phyloP scores from a whole-genome alignment of 1,140 invertebrate genomes.

The Mesaphorura yosii region DNA sequence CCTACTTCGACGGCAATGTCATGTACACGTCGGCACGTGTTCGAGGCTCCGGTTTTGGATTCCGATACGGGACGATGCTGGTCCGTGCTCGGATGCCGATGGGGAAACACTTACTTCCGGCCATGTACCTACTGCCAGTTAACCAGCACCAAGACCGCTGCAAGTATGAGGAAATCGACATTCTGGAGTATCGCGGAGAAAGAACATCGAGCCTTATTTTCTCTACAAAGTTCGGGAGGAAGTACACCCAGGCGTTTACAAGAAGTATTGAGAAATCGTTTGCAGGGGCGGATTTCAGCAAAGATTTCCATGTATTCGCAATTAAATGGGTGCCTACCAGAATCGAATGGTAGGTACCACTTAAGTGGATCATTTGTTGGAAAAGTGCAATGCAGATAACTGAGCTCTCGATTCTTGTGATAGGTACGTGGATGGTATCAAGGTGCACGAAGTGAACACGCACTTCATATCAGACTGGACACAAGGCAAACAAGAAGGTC shows the following conservation, averaged over 20 bases:
- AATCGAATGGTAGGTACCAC: constrained; percentile 19
- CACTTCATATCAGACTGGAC: constrained; percentile 26
- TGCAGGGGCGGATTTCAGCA: constrained; percentile 10
- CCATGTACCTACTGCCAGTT: constrained; percentile 14
- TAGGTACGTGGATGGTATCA: constrained; percentile 13
- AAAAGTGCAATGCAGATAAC: background rate
- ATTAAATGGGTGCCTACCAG: constrained; percentile 18
- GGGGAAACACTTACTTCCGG: constrained; percentile 27
- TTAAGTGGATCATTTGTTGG: background rate
- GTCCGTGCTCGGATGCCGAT: constrained; percentile 16
- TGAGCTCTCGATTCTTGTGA: background rate
- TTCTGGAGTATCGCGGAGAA: constrained; percentile 17
- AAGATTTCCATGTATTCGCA: constrained; percentile 18
- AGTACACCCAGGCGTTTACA: constrained; percentile 2
- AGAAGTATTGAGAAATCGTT: constrained; percentile 2
- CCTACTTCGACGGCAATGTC: background rate
- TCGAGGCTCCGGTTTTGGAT: constrained; percentile 11
- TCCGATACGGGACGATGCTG: constrained; percentile 22
- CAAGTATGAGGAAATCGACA: constrained; percentile 27
- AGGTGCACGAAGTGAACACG: constrained; percentile 17
- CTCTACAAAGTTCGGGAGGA: constrained; percentile 5
- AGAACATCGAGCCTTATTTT: constrained; percentile 9
- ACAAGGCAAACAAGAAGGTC: constrained; percentile 13
- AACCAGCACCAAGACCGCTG: constrained; percentile 12
- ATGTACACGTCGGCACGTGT: constrained; percentile 27